Evolutionary conservation across 2,113 vertebrate genomes (phyloP).

Genomic region (Scytalopus superciliaris): DNA sequence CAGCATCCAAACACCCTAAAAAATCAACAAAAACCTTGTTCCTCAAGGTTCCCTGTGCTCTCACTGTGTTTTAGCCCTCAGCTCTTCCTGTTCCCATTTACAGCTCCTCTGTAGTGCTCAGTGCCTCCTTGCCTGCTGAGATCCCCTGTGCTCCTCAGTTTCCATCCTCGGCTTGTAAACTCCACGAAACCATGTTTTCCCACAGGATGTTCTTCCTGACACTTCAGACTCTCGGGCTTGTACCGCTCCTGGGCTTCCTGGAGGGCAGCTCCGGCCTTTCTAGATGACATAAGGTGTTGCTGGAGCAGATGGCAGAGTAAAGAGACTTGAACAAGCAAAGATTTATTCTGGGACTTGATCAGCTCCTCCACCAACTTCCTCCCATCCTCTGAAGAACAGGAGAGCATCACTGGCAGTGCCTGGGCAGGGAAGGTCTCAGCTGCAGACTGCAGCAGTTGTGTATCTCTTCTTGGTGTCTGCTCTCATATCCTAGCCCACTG

Average conservation of each 20-base stretch:
- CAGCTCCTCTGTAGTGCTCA: not conserved
- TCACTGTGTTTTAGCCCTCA: not conserved
- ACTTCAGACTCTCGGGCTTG: not conserved
- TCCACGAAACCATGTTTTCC: not conserved
- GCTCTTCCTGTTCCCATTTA: constrained; percentile 33
- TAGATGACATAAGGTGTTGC: not conserved
- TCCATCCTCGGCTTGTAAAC: not conserved
- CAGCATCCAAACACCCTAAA: not conserved
- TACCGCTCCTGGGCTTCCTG: constrained; percentile 12
- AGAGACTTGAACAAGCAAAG: not conserved
- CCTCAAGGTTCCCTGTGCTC: not conserved
- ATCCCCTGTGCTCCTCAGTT: not conserved
- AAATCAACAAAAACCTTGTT: not conserved
- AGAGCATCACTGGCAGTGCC: not conserved
- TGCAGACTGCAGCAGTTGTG: not conserved
- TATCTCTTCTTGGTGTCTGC: not conserved
- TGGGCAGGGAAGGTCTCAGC: not conserved
- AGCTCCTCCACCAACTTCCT: not conserved
- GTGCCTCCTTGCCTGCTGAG: not conserved
- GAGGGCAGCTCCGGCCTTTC: constrained; percentile 37
- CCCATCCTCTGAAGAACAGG: not conserved
- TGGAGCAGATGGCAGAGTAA: constrained; percentile 11
- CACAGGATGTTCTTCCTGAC: not conserved
- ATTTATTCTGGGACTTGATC: not conserved
- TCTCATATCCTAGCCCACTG: not conserved